These are phyloP conservation scores for Acanthopleura granulata DNA, from an alignment of 2,888 invertebrate genomes.

Conservation along the genomic window DNA sequence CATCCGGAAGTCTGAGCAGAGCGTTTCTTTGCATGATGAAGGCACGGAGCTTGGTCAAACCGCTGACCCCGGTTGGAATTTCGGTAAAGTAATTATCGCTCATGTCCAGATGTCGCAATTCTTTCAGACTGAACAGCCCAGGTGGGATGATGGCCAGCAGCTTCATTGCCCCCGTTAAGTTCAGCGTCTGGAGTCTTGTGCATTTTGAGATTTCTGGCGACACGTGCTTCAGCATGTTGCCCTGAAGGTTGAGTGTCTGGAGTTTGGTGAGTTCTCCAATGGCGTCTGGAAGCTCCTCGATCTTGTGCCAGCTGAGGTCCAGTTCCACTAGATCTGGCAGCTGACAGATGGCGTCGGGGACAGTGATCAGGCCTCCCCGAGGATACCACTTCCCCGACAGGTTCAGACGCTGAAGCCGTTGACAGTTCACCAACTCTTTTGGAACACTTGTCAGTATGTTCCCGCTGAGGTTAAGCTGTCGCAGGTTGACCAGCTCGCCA, in stretches of 20 bases:
- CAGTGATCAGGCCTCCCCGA: conserved; percentile 45
- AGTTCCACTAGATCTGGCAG: conserved; percentile 48
- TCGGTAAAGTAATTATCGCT: conserved; percentile 60
- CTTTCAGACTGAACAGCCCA: conserved; percentile 49
- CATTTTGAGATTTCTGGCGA: conserved; percentile 51
- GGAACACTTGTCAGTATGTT: conserved; percentile 52
- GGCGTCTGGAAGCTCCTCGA: conserved; percentile 55
- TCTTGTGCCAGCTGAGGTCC: conserved; percentile 59
- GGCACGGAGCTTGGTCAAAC: conserved; percentile 45
- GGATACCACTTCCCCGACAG: conserved; percentile 61
- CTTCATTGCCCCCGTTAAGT: conserved; percentile 57
- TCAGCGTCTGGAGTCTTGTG: conserved; percentile 44
- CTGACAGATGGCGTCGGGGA: conserved; percentile 50
- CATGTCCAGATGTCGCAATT: conserved; percentile 48
- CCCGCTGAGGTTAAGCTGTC: conserved; percentile 49
- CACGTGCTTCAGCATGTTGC: conserved; percentile 54
- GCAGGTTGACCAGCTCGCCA: conserved; percentile 45
- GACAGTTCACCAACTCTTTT: conserved; percentile 45
- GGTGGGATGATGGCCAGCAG: conserved; percentile 50
- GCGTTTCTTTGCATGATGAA: conserved; percentile 58
- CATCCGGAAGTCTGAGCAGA: conserved; percentile 51
- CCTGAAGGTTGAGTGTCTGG: conserved; percentile 49
- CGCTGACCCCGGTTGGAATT: conserved; percentile 49
- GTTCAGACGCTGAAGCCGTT: conserved; percentile 49
- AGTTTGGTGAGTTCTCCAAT: conserved; percentile 51